phyloP scores from a whole-genome alignment of 1,140 invertebrate species.

The Pseudobourletiella spinata region DNA sequence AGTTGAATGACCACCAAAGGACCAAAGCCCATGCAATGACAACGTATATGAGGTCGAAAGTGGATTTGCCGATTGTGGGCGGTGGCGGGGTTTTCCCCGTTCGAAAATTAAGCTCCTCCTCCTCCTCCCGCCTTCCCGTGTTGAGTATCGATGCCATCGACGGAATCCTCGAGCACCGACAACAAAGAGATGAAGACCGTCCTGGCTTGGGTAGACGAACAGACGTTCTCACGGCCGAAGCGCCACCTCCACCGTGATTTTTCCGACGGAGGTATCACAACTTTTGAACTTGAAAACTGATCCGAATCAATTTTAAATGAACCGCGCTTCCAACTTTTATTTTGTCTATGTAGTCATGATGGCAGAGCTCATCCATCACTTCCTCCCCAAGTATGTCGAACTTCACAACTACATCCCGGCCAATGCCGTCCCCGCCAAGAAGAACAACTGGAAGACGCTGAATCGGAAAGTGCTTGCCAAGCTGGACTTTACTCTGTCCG shows the following conservation, averaged over 20 bases:
- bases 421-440: conserved; percentile 8
- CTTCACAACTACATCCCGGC: conserved; percentile 22
- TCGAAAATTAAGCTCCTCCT: not conserved
- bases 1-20: no score
- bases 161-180: not conserved
- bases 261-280: not conserved
- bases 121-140: not conserved
- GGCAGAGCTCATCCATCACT: conserved; percentile 26
- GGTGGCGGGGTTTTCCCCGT: not conserved
- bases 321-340: not conserved
- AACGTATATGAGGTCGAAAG: no score
- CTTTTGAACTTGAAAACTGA: not conserved
- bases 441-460: conserved; percentile 19
- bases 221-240: not conserved
- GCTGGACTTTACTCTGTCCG: conserved; percentile 11
- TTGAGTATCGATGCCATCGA: not conserved
- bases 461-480: conserved; percentile 25
- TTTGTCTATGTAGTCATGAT: conserved; percentile 13
- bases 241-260: conserved; percentile 1
- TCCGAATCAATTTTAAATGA: not conserved
- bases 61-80: no score
- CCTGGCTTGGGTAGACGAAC: not conserved
- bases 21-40: no score
- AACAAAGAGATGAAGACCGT: conserved; percentile 2
- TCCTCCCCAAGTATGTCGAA: conserved; percentile 20